Base-by-base conservation (phyloP, 23 tunicate genomes). In the Trididemnum nubilum region DNA sequence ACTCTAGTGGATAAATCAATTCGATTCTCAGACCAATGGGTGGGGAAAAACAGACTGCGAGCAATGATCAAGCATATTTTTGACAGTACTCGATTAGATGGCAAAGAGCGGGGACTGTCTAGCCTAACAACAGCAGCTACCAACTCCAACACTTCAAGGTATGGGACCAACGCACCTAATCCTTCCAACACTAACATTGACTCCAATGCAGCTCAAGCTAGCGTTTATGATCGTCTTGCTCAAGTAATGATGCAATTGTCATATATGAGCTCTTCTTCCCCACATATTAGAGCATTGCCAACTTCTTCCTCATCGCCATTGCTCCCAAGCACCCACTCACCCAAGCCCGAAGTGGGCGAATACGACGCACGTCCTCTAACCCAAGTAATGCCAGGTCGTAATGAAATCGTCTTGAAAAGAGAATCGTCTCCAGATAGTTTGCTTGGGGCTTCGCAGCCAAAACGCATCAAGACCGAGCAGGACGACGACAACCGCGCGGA, bases 31-130 rank as follows among this genome's bases (percentile, higher is more conserved):
- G 97, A 92, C 38, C 97, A 92, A 65, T 92, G 92, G 97, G 81
- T 92, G 29, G 97, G 97, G 32, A 92, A 92, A 51, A 92, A 92
- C 71, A 76, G 97, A 26, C 78, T 92, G 0, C 82, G 97, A 4
- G 88, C 97, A 1, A 92, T 92, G 97, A 76, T 92, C 15, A 92
- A 92, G 64, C 97, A 92, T 38, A 37, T 92, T 28, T 86, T 85
- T 33, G 97, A 91, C 29, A 85, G 83, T 40, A 85, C 90, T 0
- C 33, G 90, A 26, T 50, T 78, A 23, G 84, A 71, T 30, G 90
- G 90, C 15, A 34, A 51, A 12, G 78, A 54, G 26, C 49, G 79
- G 37, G 9, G 51, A 18, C 60, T 36, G 35, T 27, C 86, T 22
- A 36, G 36, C 51, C 0, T 25, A 3, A n/a, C 60, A 9, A 38